Conservation (phyloP, 2,888 invertebrate species). For the Tortrix viridana region DNA sequence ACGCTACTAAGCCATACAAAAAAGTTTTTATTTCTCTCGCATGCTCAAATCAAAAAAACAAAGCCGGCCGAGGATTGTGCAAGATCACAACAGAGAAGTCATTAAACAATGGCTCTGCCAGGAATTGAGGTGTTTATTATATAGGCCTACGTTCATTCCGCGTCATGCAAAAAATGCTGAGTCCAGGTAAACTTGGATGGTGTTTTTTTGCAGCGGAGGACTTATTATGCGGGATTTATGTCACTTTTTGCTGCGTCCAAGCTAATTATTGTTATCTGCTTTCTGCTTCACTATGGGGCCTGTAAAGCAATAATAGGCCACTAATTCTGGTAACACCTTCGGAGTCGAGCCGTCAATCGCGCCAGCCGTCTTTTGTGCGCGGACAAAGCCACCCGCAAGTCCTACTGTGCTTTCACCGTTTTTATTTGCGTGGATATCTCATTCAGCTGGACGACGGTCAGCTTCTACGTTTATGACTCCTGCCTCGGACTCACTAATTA, state of each 20-base stretch:
- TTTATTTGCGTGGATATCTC: constrained; percentile 74
- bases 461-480: constrained; percentile 52
- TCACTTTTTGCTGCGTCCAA: constrained; percentile 80
- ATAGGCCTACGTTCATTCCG: constrained; percentile 68
- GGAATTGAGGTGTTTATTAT: constrained; percentile 84
- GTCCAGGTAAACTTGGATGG: constrained; percentile 74
- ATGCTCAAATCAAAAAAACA: constrained; percentile 67
- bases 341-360: constrained; percentile 76
- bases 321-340: constrained; percentile 82
- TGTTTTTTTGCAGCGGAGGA: constrained; percentile 71
- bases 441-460: constrained; percentile 63
- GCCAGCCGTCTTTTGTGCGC: constrained; percentile 65
- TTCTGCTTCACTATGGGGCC: constrained; percentile 78
- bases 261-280: constrained; percentile 83
- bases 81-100: constrained; percentile 82
- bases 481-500: constrained; percentile 19
- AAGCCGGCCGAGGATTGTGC: constrained; percentile 76
- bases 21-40: constrained; percentile 74
- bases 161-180: constrained; percentile 72
- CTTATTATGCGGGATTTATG: constrained; percentile 84
- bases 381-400: constrained; percentile 78
- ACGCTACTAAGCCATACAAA: constrained; percentile 80
- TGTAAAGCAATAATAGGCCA: constrained; percentile 78
- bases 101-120: constrained; percentile 82
- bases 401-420: constrained; percentile 75